Conservation (phyloP, 2,888 invertebrate species). For the Empis livida region DNA sequence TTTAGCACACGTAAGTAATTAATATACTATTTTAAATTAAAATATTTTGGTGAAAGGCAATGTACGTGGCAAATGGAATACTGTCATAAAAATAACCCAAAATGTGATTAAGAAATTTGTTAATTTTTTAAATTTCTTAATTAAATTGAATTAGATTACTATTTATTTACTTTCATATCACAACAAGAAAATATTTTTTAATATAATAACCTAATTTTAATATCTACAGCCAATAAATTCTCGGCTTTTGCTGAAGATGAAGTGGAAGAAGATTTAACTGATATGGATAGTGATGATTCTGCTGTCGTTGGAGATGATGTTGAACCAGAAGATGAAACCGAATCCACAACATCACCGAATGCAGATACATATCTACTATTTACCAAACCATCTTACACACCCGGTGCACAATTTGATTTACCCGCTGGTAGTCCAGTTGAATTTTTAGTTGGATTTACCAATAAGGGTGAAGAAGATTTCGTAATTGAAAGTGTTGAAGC, state of each 20-base stretch:
- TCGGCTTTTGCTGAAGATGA: slow-evolving; percentile 39
- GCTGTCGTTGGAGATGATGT: slow-evolving; percentile 48
- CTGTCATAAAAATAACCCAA: not conserved
- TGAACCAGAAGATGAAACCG: slow-evolving; percentile 41
- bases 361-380: slow-evolving; percentile 87
- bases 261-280: slow-evolving; percentile 50
- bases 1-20: slow-evolving; percentile 56
- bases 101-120: not conserved
- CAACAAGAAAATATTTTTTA: not conserved
- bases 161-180: not conserved
- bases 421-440: slow-evolving; percentile 81
- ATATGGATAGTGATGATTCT: slow-evolving; percentile 51
- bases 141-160: not conserved
- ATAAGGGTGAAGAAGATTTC: slow-evolving; percentile 86
- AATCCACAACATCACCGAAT: slow-evolving; percentile 69
- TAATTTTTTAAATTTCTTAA: not conserved
- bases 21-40: slow-evolving; percentile 6
- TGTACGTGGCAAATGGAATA: not conserved
- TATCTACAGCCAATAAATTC: slow-evolving; percentile 37
- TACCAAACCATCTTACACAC: slow-evolving; percentile 55
- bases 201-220: slow-evolving; percentile 10
- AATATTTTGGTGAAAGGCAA: slow-evolving; percentile 8
- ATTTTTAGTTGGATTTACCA: slow-evolving; percentile 90
- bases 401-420: slow-evolving; percentile 52
- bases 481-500: slow-evolving; percentile 88